These are phyloP conservation scores for Lucilia cuprina DNA, from an alignment of 1,140 invertebrate genomes.

Conservation along the genomic window DNA sequence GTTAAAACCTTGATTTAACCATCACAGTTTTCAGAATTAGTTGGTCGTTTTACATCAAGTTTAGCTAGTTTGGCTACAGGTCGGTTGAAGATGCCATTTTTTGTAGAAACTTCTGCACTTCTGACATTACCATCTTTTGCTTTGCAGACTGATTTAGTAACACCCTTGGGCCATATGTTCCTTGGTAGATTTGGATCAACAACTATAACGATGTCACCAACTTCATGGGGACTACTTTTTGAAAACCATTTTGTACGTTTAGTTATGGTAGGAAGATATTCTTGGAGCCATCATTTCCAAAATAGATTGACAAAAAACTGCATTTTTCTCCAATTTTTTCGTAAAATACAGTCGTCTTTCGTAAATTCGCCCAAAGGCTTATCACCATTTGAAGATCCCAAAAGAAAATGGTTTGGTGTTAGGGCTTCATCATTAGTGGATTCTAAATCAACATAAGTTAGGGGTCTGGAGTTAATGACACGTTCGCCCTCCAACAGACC, in stretches of 20 bases:
- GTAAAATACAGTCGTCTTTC: not conserved
- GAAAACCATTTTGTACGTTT: conserved; percentile 26
- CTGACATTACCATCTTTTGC: not conserved
- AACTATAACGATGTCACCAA: not conserved
- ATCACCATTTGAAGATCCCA: not conserved
- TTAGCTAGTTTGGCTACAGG: no score
- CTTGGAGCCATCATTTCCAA: conserved; percentile 11
- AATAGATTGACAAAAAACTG: not conserved
- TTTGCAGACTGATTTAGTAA: not conserved
- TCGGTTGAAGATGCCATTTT: no score
- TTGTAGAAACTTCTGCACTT: not conserved
- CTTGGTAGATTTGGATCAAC: not conserved
- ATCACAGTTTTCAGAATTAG: no score
- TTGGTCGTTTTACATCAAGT: no score
- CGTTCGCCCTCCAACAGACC: not conserved
- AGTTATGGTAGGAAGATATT: conserved; percentile 25
- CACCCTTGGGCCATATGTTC: conserved; percentile 16
- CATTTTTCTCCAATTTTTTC: not conserved
- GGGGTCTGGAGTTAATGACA: conserved; percentile 1
- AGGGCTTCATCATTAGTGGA: not conserved
- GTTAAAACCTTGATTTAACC: no score
- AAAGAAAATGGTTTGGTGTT: conserved; percentile 9
- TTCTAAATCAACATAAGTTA: not conserved
- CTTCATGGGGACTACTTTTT: not conserved
- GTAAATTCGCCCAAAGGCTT: not conserved